Evolutionary conservation across 2,113 vertebrate species (phyloP), one percentile per base, ranked within the genome.

Genomic region (Megalops atlanticus): DNA sequence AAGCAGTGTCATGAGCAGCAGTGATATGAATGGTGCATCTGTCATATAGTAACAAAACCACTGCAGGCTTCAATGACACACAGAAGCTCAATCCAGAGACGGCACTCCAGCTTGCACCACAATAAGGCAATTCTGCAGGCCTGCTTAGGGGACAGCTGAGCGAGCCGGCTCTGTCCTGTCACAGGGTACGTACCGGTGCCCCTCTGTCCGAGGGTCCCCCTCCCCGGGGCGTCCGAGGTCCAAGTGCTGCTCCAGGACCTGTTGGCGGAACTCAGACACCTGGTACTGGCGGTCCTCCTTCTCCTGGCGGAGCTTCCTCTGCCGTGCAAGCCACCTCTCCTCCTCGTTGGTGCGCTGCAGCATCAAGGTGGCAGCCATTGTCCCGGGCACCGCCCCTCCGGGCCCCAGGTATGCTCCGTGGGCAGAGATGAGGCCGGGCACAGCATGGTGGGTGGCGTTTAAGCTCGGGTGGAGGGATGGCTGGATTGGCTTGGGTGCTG

Each of bases 241-340:
- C 78, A 99, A 91, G 88, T 98, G 98, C 91, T 99, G 97, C 90
- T 99, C 97, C 85, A 99, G 90, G 82, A 99, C 97, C 87, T 99
- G 97, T 87, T 99, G 98, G 80, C 97, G 95, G 81, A 99, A 99
- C 84, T 99, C 97, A 0, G 97, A 99, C 89, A 99, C 97, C 82
- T 99, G 98, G 81, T 97, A 98, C 58, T 99, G 98, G 36, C 98
- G 94, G 83, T 99, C 98, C 77, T 99, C 98, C 86, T 99, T 99
- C 92, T 99, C 98, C 83, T 99, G 98, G 27, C 98, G 93, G 81
- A 99, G 93, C 78, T 96, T 96, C 58, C 97, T 94, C 90, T 99
- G 97, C 70, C 97, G 94, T 0, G 97, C 97, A 90, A 98, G 87
- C 97, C 97, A 99, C 83, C 98, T 96, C 91, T 99, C 98, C 83